These are phyloP conservation scores for Chelmon rostratus DNA, from an alignment of 2,797 vertebrate genomes.

Conservation along the genomic window DNA sequence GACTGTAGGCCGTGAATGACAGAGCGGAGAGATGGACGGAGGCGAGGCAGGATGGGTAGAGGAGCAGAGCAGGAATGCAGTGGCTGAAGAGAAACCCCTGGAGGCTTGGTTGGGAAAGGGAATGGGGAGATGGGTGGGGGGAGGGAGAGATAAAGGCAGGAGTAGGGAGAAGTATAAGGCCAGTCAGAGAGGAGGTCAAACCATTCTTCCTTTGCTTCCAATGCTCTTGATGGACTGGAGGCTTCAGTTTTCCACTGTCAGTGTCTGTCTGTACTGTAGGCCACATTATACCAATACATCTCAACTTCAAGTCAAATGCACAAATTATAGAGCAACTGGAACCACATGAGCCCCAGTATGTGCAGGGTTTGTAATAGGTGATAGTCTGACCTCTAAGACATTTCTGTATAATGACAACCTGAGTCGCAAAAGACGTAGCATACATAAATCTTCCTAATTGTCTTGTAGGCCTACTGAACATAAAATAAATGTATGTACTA, in stretches of 20 bases:
- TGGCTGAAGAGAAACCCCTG: conserved; percentile 69
- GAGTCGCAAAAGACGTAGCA: not conserved
- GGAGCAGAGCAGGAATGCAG: conserved; percentile 61
- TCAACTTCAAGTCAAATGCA: conserved; percentile 35
- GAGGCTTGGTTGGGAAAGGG: conserved; percentile 67
- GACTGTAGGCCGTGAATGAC: conserved; percentile 70
- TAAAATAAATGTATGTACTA: not conserved
- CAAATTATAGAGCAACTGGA: conserved; percentile 13
- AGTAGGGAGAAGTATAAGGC: conserved; percentile 42
- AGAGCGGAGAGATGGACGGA: conserved; percentile 63
- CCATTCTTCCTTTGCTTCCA: conserved; percentile 52
- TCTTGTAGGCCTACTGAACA: not conserved
- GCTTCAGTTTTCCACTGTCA: conserved; percentile 28
- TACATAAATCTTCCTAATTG: not conserved
- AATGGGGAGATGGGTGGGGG: conserved; percentile 63
- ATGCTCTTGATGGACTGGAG: conserved; percentile 39
- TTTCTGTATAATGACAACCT: not conserved
- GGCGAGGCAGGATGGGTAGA: conserved; percentile 61
- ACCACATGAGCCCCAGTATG: not conserved
- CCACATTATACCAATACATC: conserved; percentile 48
- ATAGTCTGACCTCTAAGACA: not conserved
- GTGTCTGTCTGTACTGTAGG: conserved; percentile 24
- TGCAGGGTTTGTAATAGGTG: conserved; percentile 17
- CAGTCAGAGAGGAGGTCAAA: conserved; percentile 70
- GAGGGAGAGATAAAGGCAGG: conserved; percentile 50